These are phyloP conservation scores for Ophion ventricosus DNA, from an alignment of 2,888 invertebrate genomes.

Conservation along the genomic window DNA sequence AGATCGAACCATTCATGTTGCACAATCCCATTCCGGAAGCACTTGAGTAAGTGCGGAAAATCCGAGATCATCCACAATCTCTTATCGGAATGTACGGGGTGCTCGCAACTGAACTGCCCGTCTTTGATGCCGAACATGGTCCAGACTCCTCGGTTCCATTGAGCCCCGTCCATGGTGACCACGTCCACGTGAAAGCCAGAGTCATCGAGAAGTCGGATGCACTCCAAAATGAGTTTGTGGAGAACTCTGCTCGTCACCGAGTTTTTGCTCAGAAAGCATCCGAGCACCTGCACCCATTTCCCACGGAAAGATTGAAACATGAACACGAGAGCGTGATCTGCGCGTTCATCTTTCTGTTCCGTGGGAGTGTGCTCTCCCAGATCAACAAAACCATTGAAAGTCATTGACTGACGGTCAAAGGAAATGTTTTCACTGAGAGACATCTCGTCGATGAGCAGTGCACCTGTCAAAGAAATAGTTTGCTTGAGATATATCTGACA, in stretches of 20 bases:
- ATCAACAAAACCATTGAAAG: conserved; percentile 65
- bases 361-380: conserved; percentile 68
- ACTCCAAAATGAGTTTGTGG: conserved; percentile 69
- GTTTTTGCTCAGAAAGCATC: conserved; percentile 69
- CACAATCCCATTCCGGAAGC: conserved; percentile 63
- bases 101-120: conserved; percentile 63
- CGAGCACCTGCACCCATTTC: conserved; percentile 71
- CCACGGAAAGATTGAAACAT: conserved; percentile 71
- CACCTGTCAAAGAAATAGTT: conserved; percentile 44
- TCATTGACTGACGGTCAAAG: conserved; percentile 60
- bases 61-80: conserved; percentile 69
- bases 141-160: conserved; percentile 68
- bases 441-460: conserved; percentile 69
- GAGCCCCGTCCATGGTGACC: conserved; percentile 70
- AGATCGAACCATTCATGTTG: conserved; percentile 61
- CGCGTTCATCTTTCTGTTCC: conserved; percentile 58
- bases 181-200: conserved; percentile 68
- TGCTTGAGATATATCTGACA: background rate
- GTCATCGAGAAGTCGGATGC: conserved; percentile 68
- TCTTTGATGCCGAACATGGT: conserved; percentile 62
- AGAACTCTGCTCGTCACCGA: conserved; percentile 65
- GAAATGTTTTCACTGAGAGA: conserved; percentile 57
- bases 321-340: conserved; percentile 73
- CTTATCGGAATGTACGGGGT: conserved; percentile 52
- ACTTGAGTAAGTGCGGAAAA: conserved; percentile 70